Percentiles rank a stretch among this genome's conserved stretches.
Conservation (phyloP, 2,888 invertebrate species). For the Lumbricus terrestris region DNA sequence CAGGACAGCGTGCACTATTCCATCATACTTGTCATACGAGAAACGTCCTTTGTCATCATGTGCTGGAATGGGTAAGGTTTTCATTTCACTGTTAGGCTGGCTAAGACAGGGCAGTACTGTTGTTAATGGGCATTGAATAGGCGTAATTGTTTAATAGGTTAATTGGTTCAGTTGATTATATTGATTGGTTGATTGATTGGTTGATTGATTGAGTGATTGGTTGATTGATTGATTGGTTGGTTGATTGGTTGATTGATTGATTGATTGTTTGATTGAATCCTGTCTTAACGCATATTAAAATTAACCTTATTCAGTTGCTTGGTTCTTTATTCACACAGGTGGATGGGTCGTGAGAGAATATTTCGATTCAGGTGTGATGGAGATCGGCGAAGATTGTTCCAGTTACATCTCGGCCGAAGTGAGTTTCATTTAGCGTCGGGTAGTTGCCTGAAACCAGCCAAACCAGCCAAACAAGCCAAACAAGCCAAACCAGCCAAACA, state of each 20-base stretch:
- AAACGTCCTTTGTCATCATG: conserved; percentile 3
- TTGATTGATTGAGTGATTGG: no score
- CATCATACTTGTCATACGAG: background rate
- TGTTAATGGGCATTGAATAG: background rate
- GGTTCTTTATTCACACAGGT: background rate
- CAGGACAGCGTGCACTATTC: background rate
- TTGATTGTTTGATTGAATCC: background rate
- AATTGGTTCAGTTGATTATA: background rate
- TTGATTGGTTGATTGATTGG: no score
- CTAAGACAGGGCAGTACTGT: background rate
- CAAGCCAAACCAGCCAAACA: no score
- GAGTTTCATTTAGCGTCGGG: background rate
- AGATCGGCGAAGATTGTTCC: background rate
- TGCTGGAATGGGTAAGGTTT: background rate
- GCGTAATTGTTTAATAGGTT: no score
- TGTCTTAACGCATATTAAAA: no score
- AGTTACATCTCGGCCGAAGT: background rate
- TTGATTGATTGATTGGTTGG: no score
- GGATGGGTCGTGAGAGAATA: background rate
- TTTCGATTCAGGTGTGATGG: background rate
- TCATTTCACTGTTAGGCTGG: background rate
- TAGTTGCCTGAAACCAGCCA: no score
- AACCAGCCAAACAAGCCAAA: no score
- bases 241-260: no score
- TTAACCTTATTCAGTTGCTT: background rate